Percentiles rank a stretch among this genome's conserved stretches.
These are phyloP conservation scores for Catharus fuscescens DNA, from an alignment of 2,113 vertebrate species.

Conservation along the genomic window DNA sequence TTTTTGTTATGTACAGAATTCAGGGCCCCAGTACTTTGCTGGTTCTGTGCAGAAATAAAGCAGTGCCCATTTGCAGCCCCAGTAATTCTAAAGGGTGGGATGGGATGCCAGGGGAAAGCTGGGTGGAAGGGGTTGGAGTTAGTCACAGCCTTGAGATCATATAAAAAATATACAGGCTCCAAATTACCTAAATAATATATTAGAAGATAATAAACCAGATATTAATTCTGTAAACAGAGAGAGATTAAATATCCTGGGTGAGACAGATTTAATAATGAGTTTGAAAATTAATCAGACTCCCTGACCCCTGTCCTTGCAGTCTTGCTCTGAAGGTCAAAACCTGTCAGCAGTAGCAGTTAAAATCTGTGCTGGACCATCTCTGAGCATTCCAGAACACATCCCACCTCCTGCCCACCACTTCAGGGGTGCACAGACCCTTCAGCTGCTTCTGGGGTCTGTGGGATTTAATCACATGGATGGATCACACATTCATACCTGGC, in stretches of 20 bases:
- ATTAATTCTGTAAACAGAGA: conserved; percentile 9
- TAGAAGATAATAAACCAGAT: conserved; percentile 18
- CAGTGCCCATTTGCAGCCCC: not conserved
- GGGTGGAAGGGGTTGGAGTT: not conserved
- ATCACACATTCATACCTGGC: not conserved
- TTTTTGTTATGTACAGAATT: not conserved
- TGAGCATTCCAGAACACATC: not conserved
- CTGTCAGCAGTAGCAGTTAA: not conserved
- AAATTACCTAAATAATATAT: not conserved
- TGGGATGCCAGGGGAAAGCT: not conserved
- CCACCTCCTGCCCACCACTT: not conserved
- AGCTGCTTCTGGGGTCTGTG: not conserved
- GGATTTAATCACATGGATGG: not conserved
- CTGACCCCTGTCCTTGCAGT: not conserved
- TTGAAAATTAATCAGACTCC: not conserved
- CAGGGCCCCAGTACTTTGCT: not conserved
- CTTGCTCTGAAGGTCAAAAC: conserved; percentile 16
- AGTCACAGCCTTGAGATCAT: not conserved
- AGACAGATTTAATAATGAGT: conserved; percentile 40
- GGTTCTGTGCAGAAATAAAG: not conserved
- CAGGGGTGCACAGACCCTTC: not conserved
- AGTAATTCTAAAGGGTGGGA: not conserved
- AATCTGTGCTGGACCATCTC: not conserved
- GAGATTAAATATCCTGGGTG: not conserved
- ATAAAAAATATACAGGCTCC: not conserved